Evolutionary conservation across 2,888 invertebrate species (phyloP), one percentile per base, ranked within the genome.

Genomic region (Trichacis sp.): DNA sequence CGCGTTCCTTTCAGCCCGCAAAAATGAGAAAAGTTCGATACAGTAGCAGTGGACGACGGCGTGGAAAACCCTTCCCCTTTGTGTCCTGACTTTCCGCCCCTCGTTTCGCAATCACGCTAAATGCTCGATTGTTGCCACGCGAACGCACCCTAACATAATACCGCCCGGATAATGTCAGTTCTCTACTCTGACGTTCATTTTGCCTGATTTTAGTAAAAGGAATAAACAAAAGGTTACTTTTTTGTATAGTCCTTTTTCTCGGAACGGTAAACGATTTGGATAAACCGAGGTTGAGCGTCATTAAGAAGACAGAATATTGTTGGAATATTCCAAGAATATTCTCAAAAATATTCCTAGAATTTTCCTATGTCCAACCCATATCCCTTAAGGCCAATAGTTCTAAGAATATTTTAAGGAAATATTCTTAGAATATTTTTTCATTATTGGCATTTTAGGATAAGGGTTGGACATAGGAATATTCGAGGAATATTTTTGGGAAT

Each of bases 41-140:
- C 33, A 33, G 33, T 5, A 3, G 33, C 33, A 33, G 8, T 33
- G 33, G 33, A 33, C 33, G n/a, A n/a, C 12, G 15, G 42, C 9
- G 18, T 14, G 15, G 42, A 42, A 42, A 42, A 42, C 14, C 42
- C 42, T 9, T 11, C 53, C 20, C 61, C 61, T 69, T 69, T 69
- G 59, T 69, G 58, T 59, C 55, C 49, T 55, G 58, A 66, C 58
- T 54, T 61, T 64, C 64, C 43, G 54, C 65, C 64, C 68, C 60
- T 42, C 51, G 66, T 58, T 60, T 67, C 61, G 73, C 72, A 72
- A 74, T 74, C 71, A 72, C 69, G 69, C 70, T 73, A 72, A 74
- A 73, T 71, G 73, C 69, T 64, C 68, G 73, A 74, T 73, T 69
- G 71, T 74, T 72, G 70, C 71, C 73, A 67, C 69, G 68, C 72